Evolutionary conservation across 2,797 vertebrate genomes (phyloP).

Genomic region (Anableps anableps): DNA sequence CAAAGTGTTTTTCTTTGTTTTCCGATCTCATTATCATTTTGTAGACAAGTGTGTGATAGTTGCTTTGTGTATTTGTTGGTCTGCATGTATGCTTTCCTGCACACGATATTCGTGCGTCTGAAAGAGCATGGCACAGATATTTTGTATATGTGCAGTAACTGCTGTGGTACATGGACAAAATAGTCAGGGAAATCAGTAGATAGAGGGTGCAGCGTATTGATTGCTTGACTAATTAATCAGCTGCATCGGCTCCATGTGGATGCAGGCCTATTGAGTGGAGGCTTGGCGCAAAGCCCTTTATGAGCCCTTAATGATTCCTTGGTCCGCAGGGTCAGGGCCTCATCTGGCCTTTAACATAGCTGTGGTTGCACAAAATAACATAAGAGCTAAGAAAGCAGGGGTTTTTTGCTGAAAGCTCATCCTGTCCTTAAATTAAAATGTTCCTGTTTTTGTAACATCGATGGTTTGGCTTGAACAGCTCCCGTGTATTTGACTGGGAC

Average conservation of each 20-base stretch:
- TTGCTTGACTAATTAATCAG: slow-evolving; percentile 82
- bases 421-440: slow-evolving; percentile 40
- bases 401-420: slow-evolving; percentile 21
- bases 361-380: slow-evolving; percentile 49
- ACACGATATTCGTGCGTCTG: slow-evolving; percentile 13
- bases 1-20: slow-evolving; percentile 75
- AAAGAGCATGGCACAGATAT: slow-evolving; percentile 10
- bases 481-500: slow-evolving; percentile 27
- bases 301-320: slow-evolving; percentile 79
- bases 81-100: slow-evolving; percentile 29
- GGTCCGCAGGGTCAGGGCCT: slow-evolving; percentile 70
- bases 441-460: slow-evolving; percentile 29
- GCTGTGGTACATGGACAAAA: slow-evolving; percentile 68
- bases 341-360: slow-evolving; percentile 68
- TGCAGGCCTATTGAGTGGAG: slow-evolving; percentile 74
- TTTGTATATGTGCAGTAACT: slow-evolving; percentile 56
- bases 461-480: slow-evolving; percentile 14
- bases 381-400: slow-evolving; percentile 45
- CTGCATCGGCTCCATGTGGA: slow-evolving; percentile 74
- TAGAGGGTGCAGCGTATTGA: slow-evolving; percentile 73
- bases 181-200: slow-evolving; percentile 66
- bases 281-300: slow-evolving; percentile 71
- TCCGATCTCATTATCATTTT: slow-evolving; percentile 71
- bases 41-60: slow-evolving; percentile 48
- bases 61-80: slow-evolving; percentile 35